phyloP scores from a whole-genome alignment of 2,888 invertebrate species.

The Apodemia mormo region DNA sequence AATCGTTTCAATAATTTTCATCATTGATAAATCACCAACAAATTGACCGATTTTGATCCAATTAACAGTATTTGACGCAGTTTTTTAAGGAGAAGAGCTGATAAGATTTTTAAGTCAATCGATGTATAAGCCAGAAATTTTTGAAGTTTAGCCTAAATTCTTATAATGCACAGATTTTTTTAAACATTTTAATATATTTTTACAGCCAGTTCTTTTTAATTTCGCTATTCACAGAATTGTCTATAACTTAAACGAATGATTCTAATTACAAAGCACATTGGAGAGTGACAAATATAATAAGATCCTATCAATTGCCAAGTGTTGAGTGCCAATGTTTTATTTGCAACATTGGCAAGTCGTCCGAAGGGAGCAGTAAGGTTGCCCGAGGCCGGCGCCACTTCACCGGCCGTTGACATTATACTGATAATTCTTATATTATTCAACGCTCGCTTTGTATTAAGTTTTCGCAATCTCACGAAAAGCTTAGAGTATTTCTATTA shows the following conservation, averaged over 20 bases:
- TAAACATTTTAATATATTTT: too few relatives aligned
- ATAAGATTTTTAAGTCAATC: too few relatives aligned
- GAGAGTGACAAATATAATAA: conserved; percentile 42
- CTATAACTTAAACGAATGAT: not conserved
- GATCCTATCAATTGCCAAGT: conserved; percentile 65
- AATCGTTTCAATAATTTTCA: too few relatives aligned
- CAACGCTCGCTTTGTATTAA: conserved; percentile 31
- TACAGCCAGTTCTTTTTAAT: too few relatives aligned
- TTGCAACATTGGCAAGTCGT: conserved; percentile 75
- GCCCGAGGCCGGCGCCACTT: conserved; percentile 57
- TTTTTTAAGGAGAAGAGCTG: too few relatives aligned
- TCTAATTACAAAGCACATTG: conserved; percentile 10
- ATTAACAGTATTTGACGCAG: too few relatives aligned
- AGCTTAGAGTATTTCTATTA: not conserved
- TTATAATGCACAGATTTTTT: too few relatives aligned
- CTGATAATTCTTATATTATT: conserved; percentile 36
- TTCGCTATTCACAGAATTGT: too few relatives aligned
- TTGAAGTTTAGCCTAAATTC: too few relatives aligned
- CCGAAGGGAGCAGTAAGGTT: conserved; percentile 63
- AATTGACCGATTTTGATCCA: too few relatives aligned
- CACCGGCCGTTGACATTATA: conserved; percentile 64
- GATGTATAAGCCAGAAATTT: too few relatives aligned
- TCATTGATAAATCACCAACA: too few relatives aligned
- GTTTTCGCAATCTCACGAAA: conserved; percentile 32
- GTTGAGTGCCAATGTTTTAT: conserved; percentile 76